Evolutionary conservation across 1,140 invertebrate species (phyloP).

Genomic region (Spodoptera litura): DNA sequence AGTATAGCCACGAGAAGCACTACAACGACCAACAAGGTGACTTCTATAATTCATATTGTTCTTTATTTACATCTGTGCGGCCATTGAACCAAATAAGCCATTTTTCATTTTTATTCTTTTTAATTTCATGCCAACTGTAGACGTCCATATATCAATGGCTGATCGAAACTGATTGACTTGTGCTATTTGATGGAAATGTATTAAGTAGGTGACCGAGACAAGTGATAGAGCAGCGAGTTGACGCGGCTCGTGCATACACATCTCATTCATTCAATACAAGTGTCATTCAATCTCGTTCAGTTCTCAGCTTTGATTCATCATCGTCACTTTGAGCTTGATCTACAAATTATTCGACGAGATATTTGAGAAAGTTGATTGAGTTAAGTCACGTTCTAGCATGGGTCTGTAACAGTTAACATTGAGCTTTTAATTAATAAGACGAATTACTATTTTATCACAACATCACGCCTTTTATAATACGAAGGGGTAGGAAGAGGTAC

Average conservation of each 20-base stretch:
- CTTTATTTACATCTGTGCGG: not conserved
- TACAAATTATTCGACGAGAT: conserved; percentile 9
- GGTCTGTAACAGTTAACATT: too few species aligned
- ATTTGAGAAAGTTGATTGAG: not conserved
- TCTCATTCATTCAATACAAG: conserved; percentile 36
- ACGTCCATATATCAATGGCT: not conserved
- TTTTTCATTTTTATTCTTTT: not conserved
- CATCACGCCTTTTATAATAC: too few species aligned
- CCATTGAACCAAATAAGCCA: not conserved
- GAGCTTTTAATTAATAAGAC: too few species aligned
- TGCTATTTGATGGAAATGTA: conserved; percentile 31
- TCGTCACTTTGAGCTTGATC: conserved; percentile 17
- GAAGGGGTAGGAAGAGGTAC: too few species aligned
- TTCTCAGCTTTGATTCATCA: conserved; percentile 24
- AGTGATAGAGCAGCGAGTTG: conserved; percentile 6
- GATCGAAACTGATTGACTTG: conserved; percentile 8
- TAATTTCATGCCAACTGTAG: conserved; percentile 5
- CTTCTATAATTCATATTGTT: too few species aligned
- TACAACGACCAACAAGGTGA: too few species aligned
- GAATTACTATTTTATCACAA: too few species aligned
- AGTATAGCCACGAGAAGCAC: too few species aligned
- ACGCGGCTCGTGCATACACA: conserved; percentile 25
- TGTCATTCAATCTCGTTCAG: conserved; percentile 33
- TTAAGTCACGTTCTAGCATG: not conserved
- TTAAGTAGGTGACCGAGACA: conserved; percentile 17